phyloP scores from a whole-genome alignment of 2,797 vertebrate species.

The Jordanella pulchra region DNA sequence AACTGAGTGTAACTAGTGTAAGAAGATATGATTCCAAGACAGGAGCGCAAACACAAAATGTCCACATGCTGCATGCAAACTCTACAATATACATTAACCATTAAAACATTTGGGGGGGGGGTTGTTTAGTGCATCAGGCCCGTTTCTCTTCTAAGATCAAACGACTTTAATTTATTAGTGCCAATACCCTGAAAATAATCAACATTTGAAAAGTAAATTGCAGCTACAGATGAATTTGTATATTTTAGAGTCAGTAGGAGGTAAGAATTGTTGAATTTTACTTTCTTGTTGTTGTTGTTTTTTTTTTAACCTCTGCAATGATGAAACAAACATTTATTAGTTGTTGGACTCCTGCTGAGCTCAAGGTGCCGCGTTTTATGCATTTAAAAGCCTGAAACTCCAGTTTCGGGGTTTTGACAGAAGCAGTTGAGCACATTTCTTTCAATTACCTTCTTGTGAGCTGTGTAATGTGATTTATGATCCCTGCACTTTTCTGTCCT shows the following conservation, averaged over 20 bases:
- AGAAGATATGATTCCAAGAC: too few relatives aligned
- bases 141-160: conserved; percentile 17
- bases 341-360: conserved; percentile 39
- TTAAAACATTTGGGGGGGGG: too few relatives aligned
- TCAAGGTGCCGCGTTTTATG: conserved; percentile 52
- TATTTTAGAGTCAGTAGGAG: conserved; percentile 63
- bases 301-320: conserved; percentile 62
- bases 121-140: conserved; percentile 41
- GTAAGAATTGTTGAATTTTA: conserved; percentile 67
- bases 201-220: conserved; percentile 1
- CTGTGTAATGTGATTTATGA: conserved; percentile 66
- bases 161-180: neutral
- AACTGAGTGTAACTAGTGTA: too few relatives aligned
- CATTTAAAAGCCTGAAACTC: conserved; percentile 40
- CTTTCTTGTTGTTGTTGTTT: conserved; percentile 62
- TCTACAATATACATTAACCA: conserved; percentile 29
- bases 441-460: conserved; percentile 60
- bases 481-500: conserved; percentile 50
- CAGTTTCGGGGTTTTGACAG: conserved; percentile 51
- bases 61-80: conserved; percentile 1
- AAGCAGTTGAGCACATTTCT: conserved; percentile 59
- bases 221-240: conserved; percentile 55
- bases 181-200: conserved; percentile 31
- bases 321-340: conserved; percentile 68
- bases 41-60: neutral